Evolutionary conservation across 35 echinoderm and acorn worm species (phyloP).

Genomic region (Acanthaster planci): DNA sequence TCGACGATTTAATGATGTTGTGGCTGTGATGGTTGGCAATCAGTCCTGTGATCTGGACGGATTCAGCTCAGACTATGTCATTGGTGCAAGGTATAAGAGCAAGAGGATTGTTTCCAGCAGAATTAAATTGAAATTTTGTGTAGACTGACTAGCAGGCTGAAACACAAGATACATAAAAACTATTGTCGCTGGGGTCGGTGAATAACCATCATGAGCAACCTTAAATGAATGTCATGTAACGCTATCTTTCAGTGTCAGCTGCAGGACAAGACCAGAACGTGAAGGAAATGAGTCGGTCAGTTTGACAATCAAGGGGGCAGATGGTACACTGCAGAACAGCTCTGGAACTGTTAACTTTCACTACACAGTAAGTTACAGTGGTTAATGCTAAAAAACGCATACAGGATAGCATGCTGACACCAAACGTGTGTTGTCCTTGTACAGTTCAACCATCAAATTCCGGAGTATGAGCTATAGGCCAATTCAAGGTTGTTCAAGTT

Average conservation of each 20-base stretch:
- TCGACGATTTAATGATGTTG: conserved; percentile 29
- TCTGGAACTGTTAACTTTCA: conserved; percentile 26
- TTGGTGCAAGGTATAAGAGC: conserved; percentile 38
- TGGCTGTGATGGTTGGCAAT: conserved; percentile 28
- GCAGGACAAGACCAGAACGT: neutral
- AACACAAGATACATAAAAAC: too few species aligned
- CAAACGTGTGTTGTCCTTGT: too few species aligned
- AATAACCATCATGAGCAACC: neutral
- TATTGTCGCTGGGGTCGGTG: too few species aligned
- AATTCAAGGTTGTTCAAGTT: too few species aligned
- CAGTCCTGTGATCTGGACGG: conserved; percentile 16
- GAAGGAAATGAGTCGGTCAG: neutral
- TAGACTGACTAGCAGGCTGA: neutral
- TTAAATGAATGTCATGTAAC: neutral
- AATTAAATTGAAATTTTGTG: too few species aligned
- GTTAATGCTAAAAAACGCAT: too few species aligned
- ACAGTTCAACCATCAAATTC: too few species aligned
- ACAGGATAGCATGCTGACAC: too few species aligned
- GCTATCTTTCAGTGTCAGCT: neutral
- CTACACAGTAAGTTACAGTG: conserved; percentile 12
- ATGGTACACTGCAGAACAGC: conserved; percentile 5
- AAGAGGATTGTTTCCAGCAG: neutral
- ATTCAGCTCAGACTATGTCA: conserved; percentile 7
- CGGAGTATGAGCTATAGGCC: too few species aligned
- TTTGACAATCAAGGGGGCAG: neutral